Evolutionary conservation across 2,797 vertebrate species (phyloP), one percentile per base, ranked within the genome.

Genomic region (Gorsachius magnificus): DNA sequence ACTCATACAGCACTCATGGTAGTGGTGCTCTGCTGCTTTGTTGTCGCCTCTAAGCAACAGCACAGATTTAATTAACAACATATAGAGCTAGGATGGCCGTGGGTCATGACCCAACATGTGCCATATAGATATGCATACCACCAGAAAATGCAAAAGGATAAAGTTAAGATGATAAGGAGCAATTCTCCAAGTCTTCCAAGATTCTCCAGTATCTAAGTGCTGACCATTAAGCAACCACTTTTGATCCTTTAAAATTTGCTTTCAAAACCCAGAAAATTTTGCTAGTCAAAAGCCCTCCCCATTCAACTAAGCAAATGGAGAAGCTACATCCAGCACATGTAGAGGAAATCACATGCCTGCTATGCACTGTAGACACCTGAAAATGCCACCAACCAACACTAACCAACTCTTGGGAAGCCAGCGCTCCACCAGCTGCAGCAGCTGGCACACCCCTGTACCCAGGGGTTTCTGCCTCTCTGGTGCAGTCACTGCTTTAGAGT

Each of bases 311-410:
- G 41, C 7, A 41, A n/a, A 16, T 0, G 0, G 53, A 78, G 20
- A 36, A 58, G 6, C 26, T 35, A 46, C 10, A 10, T 50, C 64
- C 35, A 77, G 50, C 26, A 57, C 12, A 54, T 0, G 0, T 11
- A 35, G 28, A 75, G 57, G 69, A 76, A 68, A 65, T 50, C 35
- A 28, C 9, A 13, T 13, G 48, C 15, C 31, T 69, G 28, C 17
- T 24, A 41, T 0, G 2, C 2, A 1, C 11, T 56, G 5, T 12
- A 68, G 38, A 66, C 33, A 79, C 1, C 17, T 75, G 33, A n/a
- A 80, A 85, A 82, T 22, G 4, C 19, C 48, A 38, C 10, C 14
- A 64, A 6, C 8, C 9, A 48, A 28, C 18, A 36, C 10, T 9
- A 54, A 25, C 25, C 31, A 3, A 0, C 15, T 17, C 9, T n/a